A percentile compares a stretch with the other conserved stretches of the same genome.
Conservation (phyloP, 2,113 vertebrate genomes). For the Oxygymnocypris stewartii region DNA sequence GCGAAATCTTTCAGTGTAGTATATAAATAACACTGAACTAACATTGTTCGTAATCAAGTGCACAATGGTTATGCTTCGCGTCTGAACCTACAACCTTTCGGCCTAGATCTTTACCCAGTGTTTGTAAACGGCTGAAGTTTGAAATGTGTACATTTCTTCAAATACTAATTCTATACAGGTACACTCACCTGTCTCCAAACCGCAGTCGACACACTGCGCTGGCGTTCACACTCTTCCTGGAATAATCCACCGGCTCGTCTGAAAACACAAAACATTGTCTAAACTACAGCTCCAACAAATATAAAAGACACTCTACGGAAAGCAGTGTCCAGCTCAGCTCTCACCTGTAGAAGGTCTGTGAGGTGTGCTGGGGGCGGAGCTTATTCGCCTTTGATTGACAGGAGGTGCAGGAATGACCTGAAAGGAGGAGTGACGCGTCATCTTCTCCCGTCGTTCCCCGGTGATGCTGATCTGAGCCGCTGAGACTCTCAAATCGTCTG, state of each 20-base stretch:
- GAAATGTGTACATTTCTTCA: not conserved
- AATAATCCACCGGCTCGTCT: conserved; percentile 74
- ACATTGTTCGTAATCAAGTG: not conserved
- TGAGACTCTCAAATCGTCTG: conserved; percentile 39
- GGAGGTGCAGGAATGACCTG: conserved; percentile 64
- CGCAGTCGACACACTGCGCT: conserved; percentile 74
- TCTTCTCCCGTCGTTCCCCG: conserved; percentile 66
- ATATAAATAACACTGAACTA: not conserved
- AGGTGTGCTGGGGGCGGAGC: conserved; percentile 84
- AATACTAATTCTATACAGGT: not conserved
- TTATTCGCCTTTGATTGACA: conserved; percentile 72
- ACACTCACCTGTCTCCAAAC: conserved; percentile 80
- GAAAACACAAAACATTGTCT: not conserved
- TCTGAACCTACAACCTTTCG: not conserved
- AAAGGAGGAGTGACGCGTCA: conserved; percentile 79
- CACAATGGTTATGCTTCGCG: not conserved
- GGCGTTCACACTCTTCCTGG: conserved; percentile 70
- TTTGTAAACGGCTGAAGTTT: not conserved
- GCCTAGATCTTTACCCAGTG: not conserved
- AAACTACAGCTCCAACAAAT: no score
- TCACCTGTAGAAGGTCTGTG: conserved; percentile 71
- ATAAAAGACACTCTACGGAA: not conserved
- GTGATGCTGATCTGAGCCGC: conserved; percentile 28
- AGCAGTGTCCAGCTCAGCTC: not conserved
- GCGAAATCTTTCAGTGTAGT: not conserved